Evolutionary conservation across 1,140 invertebrate species (phyloP).

Genomic region (Cotesia chilonis): DNA sequence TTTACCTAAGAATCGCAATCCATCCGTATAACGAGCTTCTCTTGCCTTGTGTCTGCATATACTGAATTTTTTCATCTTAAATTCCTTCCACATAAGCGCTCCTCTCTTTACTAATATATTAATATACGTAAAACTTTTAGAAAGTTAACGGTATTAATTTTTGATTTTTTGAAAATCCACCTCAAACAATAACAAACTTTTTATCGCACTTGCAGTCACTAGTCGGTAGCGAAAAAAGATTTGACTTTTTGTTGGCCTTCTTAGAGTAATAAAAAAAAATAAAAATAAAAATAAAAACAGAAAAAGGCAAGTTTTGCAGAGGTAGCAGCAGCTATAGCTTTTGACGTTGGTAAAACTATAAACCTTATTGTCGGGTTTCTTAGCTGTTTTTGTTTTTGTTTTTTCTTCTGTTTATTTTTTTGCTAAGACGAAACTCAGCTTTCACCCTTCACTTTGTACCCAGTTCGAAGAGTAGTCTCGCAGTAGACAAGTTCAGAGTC

Average conservation of each 20-base stretch:
- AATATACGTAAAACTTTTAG: neutral
- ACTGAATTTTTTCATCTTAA: conserved; percentile 37
- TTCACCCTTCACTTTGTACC: conserved; percentile 6
- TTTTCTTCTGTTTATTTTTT: neutral
- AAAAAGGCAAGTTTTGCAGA: too few species aligned
- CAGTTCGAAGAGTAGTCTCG: conserved; percentile 27
- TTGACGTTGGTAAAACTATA: too few species aligned
- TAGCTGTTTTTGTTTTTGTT: neutral
- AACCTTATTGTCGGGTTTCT: neutral
- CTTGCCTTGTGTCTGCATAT: conserved; percentile 15
- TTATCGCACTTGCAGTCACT: too few species aligned
- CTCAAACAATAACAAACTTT: too few species aligned
- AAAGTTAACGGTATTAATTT: neutral
- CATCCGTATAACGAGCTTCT: conserved; percentile 48
- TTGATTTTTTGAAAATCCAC: neutral
- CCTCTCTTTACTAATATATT: neutral
- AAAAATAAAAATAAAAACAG: too few species aligned
- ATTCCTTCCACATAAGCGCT: conserved; percentile 35
- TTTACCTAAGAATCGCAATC: conserved; percentile 45
- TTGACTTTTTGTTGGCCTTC: too few species aligned
- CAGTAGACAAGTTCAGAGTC: conserved; percentile 48
- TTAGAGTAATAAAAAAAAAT: too few species aligned
- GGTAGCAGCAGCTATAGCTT: too few species aligned
- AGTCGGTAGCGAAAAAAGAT: too few species aligned
- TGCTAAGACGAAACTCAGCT: conserved; percentile 5